A percentile compares a stretch with the other conserved stretches of the same genome.
phyloP scores from a whole-genome alignment of 2,888 invertebrate species.

The Quadroppia sp. region DNA sequence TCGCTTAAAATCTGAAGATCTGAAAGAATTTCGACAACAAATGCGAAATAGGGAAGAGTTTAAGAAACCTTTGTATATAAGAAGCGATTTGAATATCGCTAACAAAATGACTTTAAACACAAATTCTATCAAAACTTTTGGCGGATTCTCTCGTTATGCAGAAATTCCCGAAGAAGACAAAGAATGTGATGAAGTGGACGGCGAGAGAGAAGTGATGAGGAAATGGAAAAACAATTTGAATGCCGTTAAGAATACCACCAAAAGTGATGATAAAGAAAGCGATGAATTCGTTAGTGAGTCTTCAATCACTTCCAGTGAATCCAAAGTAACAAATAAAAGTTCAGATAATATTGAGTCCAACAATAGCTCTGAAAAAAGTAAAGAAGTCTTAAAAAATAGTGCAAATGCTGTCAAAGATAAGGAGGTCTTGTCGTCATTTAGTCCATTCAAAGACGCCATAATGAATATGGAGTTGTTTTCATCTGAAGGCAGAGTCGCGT shows the following conservation, averaged over 20 bases:
- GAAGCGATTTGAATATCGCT: neutral
- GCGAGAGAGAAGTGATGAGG: conserved; percentile 8
- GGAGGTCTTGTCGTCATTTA: conserved; percentile 44
- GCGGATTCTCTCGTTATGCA: conserved; percentile 23
- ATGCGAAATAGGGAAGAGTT: neutral
- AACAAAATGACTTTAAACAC: neutral
- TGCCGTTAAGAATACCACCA: neutral
- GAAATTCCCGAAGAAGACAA: conserved; percentile 35
- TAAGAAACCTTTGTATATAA: neutral
- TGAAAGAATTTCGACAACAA: conserved; percentile 26
- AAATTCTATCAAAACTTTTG: neutral
- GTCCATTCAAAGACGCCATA: conserved; percentile 47
- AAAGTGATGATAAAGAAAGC: neutral
- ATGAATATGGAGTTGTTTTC: conserved; percentile 46
- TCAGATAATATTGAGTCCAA: neutral
- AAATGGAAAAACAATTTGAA: conserved; percentile 19
- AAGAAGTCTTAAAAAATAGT: neutral
- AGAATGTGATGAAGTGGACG: conserved; percentile 7
- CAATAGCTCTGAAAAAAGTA: conserved; percentile 4
- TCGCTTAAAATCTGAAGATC: conserved; percentile 42
- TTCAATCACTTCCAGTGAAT: neutral
- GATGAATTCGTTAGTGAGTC: neutral
- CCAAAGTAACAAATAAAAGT: neutral
- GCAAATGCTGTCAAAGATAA: conserved; percentile 21
- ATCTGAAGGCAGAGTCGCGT: conserved; percentile 43